These are phyloP conservation scores for Parasteatoda tepidariorum DNA, from an alignment of 1,140 invertebrate species.

Conservation along the genomic window DNA sequence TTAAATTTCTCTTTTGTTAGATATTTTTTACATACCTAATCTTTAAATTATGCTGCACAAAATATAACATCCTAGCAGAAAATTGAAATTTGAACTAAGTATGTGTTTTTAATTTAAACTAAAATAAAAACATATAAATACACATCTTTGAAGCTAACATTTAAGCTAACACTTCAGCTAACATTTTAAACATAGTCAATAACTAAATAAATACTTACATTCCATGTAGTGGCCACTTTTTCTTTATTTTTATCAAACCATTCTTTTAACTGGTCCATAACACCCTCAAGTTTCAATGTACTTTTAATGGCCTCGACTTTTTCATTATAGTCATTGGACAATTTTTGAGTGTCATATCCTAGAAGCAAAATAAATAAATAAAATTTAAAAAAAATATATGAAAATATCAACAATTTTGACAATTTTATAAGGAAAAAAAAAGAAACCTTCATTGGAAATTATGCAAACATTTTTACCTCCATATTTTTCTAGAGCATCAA, in stretches of 20 bases:
- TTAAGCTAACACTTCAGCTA: no score
- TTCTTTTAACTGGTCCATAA: constrained; percentile 17
- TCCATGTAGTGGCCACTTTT: not conserved
- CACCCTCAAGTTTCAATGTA: constrained; percentile 11
- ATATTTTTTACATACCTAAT: no score
- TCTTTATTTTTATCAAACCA: constrained; percentile 27
- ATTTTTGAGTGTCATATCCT: constrained; percentile 43
- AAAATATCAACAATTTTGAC: not conserved
- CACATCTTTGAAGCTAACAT: no score
- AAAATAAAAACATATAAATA: no score
- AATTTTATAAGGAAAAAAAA: not conserved
- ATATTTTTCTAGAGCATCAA: constrained; percentile 31
- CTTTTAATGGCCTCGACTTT: constrained; percentile 25
- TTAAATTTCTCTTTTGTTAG: no score
- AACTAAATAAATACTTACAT: constrained; percentile 1
- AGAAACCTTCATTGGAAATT: not conserved
- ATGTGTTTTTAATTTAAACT: no score
- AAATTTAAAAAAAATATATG: no score
- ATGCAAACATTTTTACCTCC: not conserved
- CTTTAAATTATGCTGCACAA: no score
- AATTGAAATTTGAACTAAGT: no score
- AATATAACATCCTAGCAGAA: no score
- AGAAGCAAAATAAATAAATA: not conserved
- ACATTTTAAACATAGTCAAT: no score
- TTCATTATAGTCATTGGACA: constrained; percentile 24